phyloP scores from a whole-genome alignment of 1,140 invertebrate genomes.

The Apis mellifera region DNA sequence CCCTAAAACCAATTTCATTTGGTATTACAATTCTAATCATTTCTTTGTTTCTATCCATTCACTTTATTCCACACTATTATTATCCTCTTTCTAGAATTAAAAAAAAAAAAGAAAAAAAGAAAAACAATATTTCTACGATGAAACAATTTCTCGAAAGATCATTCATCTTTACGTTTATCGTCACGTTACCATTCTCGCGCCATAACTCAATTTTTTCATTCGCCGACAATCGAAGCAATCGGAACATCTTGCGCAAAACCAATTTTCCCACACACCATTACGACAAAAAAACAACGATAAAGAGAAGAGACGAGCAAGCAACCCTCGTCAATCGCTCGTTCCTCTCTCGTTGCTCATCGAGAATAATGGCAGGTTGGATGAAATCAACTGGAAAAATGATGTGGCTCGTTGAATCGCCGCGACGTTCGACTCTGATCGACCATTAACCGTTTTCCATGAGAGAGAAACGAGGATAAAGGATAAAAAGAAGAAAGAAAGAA shows the following conservation, averaged over 20 bases:
- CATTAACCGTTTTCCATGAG: neutral
- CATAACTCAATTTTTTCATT: neutral
- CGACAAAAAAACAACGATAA: too few relatives aligned
- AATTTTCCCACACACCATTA: neutral
- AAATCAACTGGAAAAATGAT: conserved; percentile 29
- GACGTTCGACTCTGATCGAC: conserved; percentile 10
- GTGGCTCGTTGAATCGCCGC: neutral
- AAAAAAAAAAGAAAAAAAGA: too few relatives aligned
- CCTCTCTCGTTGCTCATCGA: neutral
- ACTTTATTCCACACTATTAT: too few relatives aligned
- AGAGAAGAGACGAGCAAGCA: neutral
- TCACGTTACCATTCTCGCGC: neutral
- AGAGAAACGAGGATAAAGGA: neutral
- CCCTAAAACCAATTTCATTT: too few relatives aligned
- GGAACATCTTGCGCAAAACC: neutral
- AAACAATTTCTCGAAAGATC: neutral
- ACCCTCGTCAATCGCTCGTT: neutral
- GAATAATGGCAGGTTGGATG: neutral
- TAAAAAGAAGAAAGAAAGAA: neutral
- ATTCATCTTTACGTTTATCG: neutral
- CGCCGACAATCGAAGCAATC: neutral
- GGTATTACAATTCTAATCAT: too few relatives aligned
- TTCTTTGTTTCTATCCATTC: too few relatives aligned
- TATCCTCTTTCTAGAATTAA: too few relatives aligned
- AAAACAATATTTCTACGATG: too few relatives aligned